Conservation (phyloP, 2,888 invertebrate species). For the Cheilosia vernalis region DNA sequence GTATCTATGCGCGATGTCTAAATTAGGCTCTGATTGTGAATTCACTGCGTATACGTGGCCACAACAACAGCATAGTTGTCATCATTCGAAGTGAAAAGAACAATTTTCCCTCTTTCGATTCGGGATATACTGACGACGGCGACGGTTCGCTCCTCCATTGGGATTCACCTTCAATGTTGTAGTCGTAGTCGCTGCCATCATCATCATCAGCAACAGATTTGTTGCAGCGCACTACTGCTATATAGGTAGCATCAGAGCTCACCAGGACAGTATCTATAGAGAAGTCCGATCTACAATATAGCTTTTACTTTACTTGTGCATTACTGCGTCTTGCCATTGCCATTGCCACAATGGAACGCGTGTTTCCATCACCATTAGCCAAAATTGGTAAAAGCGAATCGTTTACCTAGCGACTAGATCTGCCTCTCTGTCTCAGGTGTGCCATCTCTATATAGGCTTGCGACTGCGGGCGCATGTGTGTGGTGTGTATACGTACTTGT, state of each 20-base stretch:
- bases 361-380: constrained; percentile 69
- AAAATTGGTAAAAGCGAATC: constrained; percentile 68
- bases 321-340: constrained; percentile 19
- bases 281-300: constrained; percentile 9
- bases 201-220: constrained; percentile 3
- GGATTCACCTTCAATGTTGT: constrained; percentile 37
- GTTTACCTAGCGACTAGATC: constrained; percentile 37
- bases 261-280: background rate
- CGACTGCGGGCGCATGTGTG: background rate
- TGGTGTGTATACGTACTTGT: background rate
- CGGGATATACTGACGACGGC: background rate
- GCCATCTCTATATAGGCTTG: constrained; percentile 10
- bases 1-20: constrained; percentile 66
- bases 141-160: constrained; percentile 17
- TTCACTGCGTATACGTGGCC: constrained; percentile 55
- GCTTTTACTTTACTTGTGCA: constrained; percentile 3
- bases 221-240: background rate
- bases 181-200: constrained; percentile 1
- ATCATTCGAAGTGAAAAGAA: constrained; percentile 60
- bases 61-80: constrained; percentile 65
- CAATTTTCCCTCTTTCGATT: constrained; percentile 46
- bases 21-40: constrained; percentile 70
- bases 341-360: constrained; percentile 41
- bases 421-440: constrained; percentile 31
- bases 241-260: background rate